phyloP scores from a whole-genome alignment of 92 coral and sea anemone genomes.

The Epizoanthus stellaris region DNA sequence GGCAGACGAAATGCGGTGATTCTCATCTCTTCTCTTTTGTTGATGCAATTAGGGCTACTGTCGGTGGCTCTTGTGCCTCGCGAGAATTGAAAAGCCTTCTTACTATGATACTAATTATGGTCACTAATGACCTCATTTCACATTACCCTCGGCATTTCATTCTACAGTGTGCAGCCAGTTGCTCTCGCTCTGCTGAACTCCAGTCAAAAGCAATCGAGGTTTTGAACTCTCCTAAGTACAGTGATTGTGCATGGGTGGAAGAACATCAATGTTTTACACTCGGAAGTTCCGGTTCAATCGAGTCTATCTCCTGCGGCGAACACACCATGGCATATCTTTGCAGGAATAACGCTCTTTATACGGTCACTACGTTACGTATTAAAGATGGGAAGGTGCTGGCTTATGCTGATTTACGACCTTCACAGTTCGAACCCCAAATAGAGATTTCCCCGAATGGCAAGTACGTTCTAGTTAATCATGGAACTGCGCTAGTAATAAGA shows the following conservation, averaged over 20 bases:
- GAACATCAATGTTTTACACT: not conserved
- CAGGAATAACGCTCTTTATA: not conserved
- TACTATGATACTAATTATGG: not conserved
- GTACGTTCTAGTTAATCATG: not conserved
- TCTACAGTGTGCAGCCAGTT: not conserved
- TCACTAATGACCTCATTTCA: no score
- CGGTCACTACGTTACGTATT: not conserved
- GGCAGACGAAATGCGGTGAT: no score
- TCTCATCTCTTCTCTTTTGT: no score
- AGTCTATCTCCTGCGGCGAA: not conserved
- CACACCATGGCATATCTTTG: not conserved
- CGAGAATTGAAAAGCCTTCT: not conserved
- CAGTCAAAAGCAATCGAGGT: not conserved
- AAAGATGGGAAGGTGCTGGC: not conserved
- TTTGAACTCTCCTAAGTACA: not conserved
- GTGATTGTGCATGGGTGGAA: not conserved
- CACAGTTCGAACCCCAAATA: not conserved
- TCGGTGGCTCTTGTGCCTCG: not conserved
- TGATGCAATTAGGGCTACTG: not conserved
- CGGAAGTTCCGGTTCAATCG: not conserved
- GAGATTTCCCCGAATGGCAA: not conserved
- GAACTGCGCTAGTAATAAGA: not conserved
- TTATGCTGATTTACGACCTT: not conserved
- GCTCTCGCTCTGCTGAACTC: not conserved
- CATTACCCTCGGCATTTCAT: not conserved